Evolutionary conservation across 2,888 invertebrate genomes (phyloP).

Genomic region (Acleris sparsana): DNA sequence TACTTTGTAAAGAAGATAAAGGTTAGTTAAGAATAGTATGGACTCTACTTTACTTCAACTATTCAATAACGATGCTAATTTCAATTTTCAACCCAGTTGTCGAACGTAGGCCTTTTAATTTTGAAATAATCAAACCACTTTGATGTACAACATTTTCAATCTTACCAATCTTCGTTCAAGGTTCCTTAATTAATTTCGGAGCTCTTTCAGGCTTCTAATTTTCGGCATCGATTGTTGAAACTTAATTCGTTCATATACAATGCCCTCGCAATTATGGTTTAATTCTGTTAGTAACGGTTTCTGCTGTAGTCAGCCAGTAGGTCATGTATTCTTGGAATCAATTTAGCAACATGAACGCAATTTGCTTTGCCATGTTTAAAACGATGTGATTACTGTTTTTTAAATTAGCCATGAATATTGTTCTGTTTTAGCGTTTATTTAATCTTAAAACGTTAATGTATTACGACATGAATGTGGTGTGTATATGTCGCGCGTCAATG

Average conservation of each 20-base stretch:
- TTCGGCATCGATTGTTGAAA: constrained; percentile 33
- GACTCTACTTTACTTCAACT: too few species aligned
- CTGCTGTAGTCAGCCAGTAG: neutral
- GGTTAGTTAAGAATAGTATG: too few species aligned
- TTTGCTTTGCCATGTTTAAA: neutral
- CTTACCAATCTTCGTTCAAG: constrained; percentile 7
- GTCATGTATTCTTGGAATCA: constrained; percentile 6
- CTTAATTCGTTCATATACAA: constrained; percentile 34
- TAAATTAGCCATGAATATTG: too few species aligned
- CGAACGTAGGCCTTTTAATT: too few species aligned
- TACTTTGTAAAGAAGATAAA: too few species aligned
- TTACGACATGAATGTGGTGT: too few species aligned
- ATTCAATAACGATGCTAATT: too few species aligned
- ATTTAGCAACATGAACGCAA: neutral
- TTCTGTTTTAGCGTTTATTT: neutral
- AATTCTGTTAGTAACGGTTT: constrained; percentile 17
- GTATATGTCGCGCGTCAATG: too few species aligned
- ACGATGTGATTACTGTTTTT: too few species aligned
- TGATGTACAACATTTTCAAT: constrained; percentile 19
- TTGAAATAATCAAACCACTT: neutral
- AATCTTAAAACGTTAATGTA: too few species aligned
- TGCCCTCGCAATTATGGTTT: constrained; percentile 30
- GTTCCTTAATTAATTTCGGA: constrained; percentile 32
- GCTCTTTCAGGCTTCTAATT: constrained; percentile 32
- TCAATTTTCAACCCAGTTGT: too few species aligned